phyloP scores from a whole-genome alignment of 2,113 vertebrate species.

The Picathartes gymnocephalus region DNA sequence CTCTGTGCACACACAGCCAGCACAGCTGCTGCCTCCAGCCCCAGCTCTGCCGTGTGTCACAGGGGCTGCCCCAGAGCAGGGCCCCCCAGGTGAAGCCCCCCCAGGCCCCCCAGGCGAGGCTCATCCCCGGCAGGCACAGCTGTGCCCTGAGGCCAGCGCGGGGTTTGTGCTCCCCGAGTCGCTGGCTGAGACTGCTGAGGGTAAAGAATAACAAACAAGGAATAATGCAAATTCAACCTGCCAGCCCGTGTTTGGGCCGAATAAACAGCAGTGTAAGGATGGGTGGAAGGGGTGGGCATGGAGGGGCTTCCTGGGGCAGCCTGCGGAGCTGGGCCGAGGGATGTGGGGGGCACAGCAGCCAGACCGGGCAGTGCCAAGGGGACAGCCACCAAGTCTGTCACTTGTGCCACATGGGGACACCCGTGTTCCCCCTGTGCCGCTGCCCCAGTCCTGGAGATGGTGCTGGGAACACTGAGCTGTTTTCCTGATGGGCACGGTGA shows the following conservation, averaged over 20 bases:
- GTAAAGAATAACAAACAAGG: neutral
- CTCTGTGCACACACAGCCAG: neutral
- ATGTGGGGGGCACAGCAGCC: neutral
- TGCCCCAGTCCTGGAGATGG: neutral
- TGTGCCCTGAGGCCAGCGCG: accelerated
- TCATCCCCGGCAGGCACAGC: neutral
- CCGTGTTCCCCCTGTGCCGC: neutral
- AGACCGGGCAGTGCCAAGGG: neutral
- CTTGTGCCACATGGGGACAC: accelerated
- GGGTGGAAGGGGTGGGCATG: neutral
- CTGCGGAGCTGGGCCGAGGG: neutral
- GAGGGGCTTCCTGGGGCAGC: neutral
- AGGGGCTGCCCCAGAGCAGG: accelerated
- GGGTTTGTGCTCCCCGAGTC: neutral
- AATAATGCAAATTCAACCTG: neutral
- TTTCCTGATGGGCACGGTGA: accelerated
- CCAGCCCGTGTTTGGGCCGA: neutral
- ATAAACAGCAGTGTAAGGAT: neutral
- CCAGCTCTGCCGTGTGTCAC: neutral
- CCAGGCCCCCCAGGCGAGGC: neutral
- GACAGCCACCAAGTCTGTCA: neutral
- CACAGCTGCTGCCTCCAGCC: neutral
- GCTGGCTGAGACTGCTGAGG: neutral
- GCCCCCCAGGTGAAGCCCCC: too few species aligned
- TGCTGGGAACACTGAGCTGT: neutral